These are phyloP conservation scores for Athripsodes cinereus DNA, from an alignment of 2,888 invertebrate genomes.

Conservation along the genomic window DNA sequence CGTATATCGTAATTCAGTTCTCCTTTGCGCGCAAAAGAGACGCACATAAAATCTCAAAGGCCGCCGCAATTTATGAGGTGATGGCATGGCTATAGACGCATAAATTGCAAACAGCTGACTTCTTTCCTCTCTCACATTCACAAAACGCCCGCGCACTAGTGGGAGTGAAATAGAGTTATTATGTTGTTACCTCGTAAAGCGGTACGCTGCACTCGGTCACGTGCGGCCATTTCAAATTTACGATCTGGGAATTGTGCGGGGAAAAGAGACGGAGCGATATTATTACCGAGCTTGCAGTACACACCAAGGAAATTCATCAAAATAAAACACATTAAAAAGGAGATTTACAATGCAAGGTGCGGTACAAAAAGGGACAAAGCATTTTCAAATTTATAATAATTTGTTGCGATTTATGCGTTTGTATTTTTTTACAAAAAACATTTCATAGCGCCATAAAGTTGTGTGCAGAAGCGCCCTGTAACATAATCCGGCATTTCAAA, in stretches of 20 bases:
- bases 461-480: neutral
- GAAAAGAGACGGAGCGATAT: slow-evolving; percentile 39
- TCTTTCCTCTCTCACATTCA: neutral
- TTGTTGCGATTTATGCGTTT: neutral
- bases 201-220: slow-evolving; percentile 51
- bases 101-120: slow-evolving; percentile 47
- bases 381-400: neutral
- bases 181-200: slow-evolving; percentile 36
- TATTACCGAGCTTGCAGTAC: neutral
- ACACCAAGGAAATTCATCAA: slow-evolving; percentile 13
- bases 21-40: slow-evolving; percentile 20
- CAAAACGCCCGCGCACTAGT: slow-evolving; percentile 37
- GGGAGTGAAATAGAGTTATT: slow-evolving; percentile 52
- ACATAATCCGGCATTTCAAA: slow-evolving; percentile 9
- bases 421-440: neutral
- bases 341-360: neutral
- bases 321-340: neutral
- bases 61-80: slow-evolving; percentile 24
- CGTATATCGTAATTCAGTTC: too few species aligned
- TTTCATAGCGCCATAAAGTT: neutral
- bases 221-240: slow-evolving; percentile 57
- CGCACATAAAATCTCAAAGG: slow-evolving; percentile 22
- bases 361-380: neutral
- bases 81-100: slow-evolving; percentile 13
- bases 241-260: slow-evolving; percentile 55